Base-by-base conservation (phyloP, 1,140 invertebrate genomes). In the Drosophila simulans region DNA sequence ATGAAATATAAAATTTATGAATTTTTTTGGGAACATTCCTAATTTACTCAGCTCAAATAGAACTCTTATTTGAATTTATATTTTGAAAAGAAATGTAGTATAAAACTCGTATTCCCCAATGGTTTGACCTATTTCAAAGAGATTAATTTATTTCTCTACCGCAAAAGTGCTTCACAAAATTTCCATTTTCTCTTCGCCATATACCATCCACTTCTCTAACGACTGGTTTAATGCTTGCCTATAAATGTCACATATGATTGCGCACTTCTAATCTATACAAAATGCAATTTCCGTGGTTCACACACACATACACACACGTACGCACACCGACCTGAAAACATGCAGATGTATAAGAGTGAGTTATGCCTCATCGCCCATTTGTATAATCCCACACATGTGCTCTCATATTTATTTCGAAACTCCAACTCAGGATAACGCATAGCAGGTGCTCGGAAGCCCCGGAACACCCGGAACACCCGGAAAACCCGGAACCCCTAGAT, bases 161-260 rank as follows among this genome's bases (percentile, higher is more conserved):
- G 5, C 17, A 3, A 22, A 22, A 22, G 12, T 46, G 27, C 39
- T 13, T 25, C 4, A 4, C 13, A 35, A 20, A 27, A 49, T 42
- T 49, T 62, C 11, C 63, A 63, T 52, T 52, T 68, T 25, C 56
- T 34, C 4, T 49, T 52, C 2, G 17, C 5, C 7, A 20, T 13
- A 15, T 20, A 10, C 20, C 25, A 25, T 4, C 17, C 25, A 25
- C 4, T 39, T n/a, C 37, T 43, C 13, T 34, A 8, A 1, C 20
- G 35, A 17, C 45, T 63, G 48, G 37, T 43, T 68, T 65, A 65
- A 64, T 86, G 75, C 59, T 58, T 54, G 52, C 55, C 83, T 69
- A 88, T 88, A 89, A 83, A 80, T 89, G 83, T 83, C 79, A 82
- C 77, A 73, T 69, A 89, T 86, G 88, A 86, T 83, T 71, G 59